These are phyloP conservation scores for Eupithecia centaureata DNA, from an alignment of 2,888 invertebrate species.

Conservation along the genomic window DNA sequence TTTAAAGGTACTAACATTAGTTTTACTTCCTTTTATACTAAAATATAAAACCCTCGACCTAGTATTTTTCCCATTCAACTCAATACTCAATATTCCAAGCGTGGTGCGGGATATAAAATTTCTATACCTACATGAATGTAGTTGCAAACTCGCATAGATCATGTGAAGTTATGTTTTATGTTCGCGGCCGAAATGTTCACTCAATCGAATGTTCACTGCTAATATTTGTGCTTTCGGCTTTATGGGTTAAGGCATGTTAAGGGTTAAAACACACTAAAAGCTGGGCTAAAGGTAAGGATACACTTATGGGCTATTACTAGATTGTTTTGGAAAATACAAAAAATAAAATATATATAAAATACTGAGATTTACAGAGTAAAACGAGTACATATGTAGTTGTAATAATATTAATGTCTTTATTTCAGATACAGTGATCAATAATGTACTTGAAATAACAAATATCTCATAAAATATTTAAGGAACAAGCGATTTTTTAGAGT, in stretches of 20 bases:
- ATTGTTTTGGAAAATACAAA: no score
- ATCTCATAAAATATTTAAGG: no score
- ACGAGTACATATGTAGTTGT: no score
- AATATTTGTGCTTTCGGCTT: conserved; percentile 38
- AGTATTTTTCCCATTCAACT: conserved; percentile 32
- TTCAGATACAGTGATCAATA: no score
- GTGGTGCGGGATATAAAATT: conserved; percentile 64
- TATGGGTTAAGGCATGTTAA: conserved; percentile 2
- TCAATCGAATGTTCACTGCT: conserved; percentile 45
- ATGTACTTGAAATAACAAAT: no score
- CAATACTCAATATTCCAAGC: conserved; percentile 66
- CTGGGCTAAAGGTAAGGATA: neutral
- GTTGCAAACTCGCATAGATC: conserved; percentile 65
- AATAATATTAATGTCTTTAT: no score
- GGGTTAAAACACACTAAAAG: neutral
- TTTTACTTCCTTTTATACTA: neutral
- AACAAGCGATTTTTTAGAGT: no score
- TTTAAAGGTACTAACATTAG: neutral
- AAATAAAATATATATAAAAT: no score
- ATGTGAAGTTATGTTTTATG: conserved; percentile 73
- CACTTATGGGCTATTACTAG: neutral
- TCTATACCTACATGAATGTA: conserved; percentile 53
- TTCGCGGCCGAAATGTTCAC: conserved; percentile 62
- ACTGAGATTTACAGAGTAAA: no score
- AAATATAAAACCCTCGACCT: neutral